phyloP scores from a whole-genome alignment of 2,113 vertebrate species.

The Hiodon tergisus region DNA sequence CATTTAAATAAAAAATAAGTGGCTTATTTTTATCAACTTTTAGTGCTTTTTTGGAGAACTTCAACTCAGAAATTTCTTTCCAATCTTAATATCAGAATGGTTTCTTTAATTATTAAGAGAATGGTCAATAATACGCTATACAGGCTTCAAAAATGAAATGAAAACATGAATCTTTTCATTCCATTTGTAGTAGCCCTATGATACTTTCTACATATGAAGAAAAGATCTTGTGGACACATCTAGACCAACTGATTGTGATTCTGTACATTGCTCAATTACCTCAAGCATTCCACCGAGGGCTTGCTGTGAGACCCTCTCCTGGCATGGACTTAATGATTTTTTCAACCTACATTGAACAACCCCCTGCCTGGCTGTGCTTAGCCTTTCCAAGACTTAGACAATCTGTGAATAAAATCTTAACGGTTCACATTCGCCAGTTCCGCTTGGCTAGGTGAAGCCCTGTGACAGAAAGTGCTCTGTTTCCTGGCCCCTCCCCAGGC shows the following conservation, averaged over 20 bases:
- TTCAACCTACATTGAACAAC: constrained; percentile 29
- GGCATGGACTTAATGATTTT: constrained; percentile 29
- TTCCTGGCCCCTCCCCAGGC: constrained; percentile 31
- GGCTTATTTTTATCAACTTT: not conserved
- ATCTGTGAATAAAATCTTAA: constrained; percentile 32
- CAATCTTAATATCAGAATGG: not conserved
- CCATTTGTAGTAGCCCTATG: too few species aligned
- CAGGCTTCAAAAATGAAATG: too few species aligned
- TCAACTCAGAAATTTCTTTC: not conserved
- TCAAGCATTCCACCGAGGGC: constrained; percentile 30
- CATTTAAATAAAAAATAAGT: too few species aligned
- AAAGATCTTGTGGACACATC: constrained; percentile 29
- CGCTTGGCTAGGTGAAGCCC: constrained; percentile 28
- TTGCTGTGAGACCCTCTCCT: constrained; percentile 32
- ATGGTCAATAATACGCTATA: too few species aligned
- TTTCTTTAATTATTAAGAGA: not conserved
- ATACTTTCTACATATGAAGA: not conserved
- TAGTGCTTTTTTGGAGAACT: not conserved
- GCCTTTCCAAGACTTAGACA: constrained; percentile 35
- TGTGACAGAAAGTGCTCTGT: constrained; percentile 34
- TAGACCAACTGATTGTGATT: constrained; percentile 34
- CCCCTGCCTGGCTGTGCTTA: constrained; percentile 20
- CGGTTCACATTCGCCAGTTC: constrained; percentile 30
- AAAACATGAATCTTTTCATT: too few species aligned
- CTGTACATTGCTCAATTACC: constrained; percentile 35